Evolutionary conservation across 2,113 vertebrate genomes (phyloP).

Genomic region (Plestiodon gilberti): DNA sequence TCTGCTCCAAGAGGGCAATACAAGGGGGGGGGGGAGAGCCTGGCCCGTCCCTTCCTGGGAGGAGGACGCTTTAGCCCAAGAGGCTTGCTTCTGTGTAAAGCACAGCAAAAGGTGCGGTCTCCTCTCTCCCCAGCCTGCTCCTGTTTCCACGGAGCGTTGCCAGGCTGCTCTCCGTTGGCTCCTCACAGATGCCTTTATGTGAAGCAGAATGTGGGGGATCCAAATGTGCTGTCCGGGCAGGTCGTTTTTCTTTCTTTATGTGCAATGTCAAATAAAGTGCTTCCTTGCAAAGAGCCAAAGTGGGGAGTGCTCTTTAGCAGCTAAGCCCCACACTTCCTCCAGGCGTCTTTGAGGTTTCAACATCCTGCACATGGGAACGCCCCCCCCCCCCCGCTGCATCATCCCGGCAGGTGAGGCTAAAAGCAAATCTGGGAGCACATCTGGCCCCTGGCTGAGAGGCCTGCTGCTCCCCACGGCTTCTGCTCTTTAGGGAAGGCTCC

Average conservation of each 20-base stretch:
- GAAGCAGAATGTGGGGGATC: slow-evolving; percentile 59
- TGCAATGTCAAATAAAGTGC: neutral
- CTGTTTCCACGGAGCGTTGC: slow-evolving; percentile 25
- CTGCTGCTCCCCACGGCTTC: too few species aligned
- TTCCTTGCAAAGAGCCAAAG: neutral
- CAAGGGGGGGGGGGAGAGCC: slow-evolving; percentile 2
- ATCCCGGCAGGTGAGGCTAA: neutral
- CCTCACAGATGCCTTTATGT: slow-evolving; percentile 59
- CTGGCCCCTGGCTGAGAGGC: neutral
- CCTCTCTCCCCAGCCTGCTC: neutral
- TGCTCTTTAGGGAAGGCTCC: neutral
- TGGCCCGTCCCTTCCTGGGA: slow-evolving; percentile 3
- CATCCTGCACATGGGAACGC: slow-evolving; percentile 4
- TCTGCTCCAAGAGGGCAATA: neutral
- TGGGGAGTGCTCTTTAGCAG: neutral
- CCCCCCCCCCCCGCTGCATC: slow-evolving; percentile 36
- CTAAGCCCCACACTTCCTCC: slow-evolving; percentile 26
- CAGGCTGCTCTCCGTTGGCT: slow-evolving; percentile 43
- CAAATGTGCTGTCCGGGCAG: slow-evolving; percentile 32
- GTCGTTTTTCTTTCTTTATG: slow-evolving; percentile 55
- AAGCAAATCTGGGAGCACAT: too few species aligned
- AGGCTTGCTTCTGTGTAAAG: slow-evolving; percentile 51
- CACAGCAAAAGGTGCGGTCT: slow-evolving; percentile 60
- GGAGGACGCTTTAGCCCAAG: slow-evolving; percentile 34
- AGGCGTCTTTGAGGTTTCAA: slow-evolving; percentile 13